phyloP scores from a whole-genome alignment of 2,797 vertebrate species.

The Micropoecilia bifurca region DNA sequence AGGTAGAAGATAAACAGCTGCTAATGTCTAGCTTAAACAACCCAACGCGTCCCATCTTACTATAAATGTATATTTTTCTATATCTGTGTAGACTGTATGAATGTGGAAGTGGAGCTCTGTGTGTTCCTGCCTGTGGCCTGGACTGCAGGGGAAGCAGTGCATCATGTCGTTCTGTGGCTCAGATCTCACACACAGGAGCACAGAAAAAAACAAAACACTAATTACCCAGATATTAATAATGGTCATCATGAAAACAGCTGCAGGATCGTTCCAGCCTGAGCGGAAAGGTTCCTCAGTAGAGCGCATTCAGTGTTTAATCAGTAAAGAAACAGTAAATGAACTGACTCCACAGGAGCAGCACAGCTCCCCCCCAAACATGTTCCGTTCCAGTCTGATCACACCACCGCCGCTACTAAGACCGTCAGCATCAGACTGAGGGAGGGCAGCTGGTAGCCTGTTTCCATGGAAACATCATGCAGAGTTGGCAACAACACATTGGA shows the following conservation, averaged over 20 bases:
- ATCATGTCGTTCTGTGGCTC: slow-evolving; percentile 77
- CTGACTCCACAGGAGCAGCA: background rate
- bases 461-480: background rate
- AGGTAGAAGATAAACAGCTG: slow-evolving; percentile 80
- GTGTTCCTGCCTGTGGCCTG: slow-evolving; percentile 25
- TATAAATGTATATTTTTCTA: slow-evolving; percentile 5
- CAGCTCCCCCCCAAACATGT: background rate
- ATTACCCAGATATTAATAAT: background rate
- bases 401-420: background rate
- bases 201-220: background rate
- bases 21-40: slow-evolving; percentile 57
- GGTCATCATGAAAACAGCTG: background rate
- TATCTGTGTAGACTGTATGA: background rate
- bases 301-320: background rate
- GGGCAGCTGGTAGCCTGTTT: background rate
- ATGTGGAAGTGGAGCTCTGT: background rate
- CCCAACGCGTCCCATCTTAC: slow-evolving; percentile 39
- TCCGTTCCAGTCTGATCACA: background rate
- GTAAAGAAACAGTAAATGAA: background rate
- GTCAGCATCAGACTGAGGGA: background rate
- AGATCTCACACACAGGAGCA: slow-evolving; percentile 61
- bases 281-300: slow-evolving; percentile 1
- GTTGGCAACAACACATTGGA: background rate
- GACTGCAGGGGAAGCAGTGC: slow-evolving; percentile 66
- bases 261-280: background rate